Base-by-base conservation (phyloP, 1,140 invertebrate species). In the Drosophila mayri region DNA sequence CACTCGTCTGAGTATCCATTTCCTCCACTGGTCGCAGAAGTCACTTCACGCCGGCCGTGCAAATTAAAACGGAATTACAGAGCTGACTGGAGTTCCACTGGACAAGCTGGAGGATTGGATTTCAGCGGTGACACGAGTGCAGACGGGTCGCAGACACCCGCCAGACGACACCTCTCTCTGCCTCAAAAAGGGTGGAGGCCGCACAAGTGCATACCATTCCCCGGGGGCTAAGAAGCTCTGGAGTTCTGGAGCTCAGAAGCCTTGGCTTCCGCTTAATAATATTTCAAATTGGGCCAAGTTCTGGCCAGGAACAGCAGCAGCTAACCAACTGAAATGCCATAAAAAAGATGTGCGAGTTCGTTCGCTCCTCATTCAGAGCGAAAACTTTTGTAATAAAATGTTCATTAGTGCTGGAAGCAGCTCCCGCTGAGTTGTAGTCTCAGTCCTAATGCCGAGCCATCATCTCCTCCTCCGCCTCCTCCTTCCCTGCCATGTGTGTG, bases 331-430 rank as follows among this genome's bases (percentile, higher is more conserved):
- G 82, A 78, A 85, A 79, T 76, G 83, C 75, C 70, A 83, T 83
- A 68, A 79, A 87, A 86, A 63, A 40, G 54, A 60, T 47, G 61
- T 59, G 64, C 44, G 63, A 74, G 65, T 75, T 88, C 20, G 28
- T 79, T 82, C 28, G 46, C 67, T 64, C 47, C 49, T 74, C 41
- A 73, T 64, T 47, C 40, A 76, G 44, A 47, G 61, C 9, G 18
- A 40, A 81, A 87, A 87, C 84, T 87, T 87, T 87, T 84, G 84
- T 77, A 87, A 87, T 87, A 87, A 87, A 87, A 87, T 88, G 84
- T 87, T 87, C 84, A 87, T 87, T 87, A 87, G 84, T 87, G 84
- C 68, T 59, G 64, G 76, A 49, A 76, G 59, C 85, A 79, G 59
- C 85, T 77, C 84, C 76, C 76, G 83, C 83, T 88, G 84, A 65